Percentiles rank a stretch among this genome's conserved stretches.
phyloP scores from a whole-genome alignment of 2,888 invertebrate genomes.

The Falcaria lacertinaria region DNA sequence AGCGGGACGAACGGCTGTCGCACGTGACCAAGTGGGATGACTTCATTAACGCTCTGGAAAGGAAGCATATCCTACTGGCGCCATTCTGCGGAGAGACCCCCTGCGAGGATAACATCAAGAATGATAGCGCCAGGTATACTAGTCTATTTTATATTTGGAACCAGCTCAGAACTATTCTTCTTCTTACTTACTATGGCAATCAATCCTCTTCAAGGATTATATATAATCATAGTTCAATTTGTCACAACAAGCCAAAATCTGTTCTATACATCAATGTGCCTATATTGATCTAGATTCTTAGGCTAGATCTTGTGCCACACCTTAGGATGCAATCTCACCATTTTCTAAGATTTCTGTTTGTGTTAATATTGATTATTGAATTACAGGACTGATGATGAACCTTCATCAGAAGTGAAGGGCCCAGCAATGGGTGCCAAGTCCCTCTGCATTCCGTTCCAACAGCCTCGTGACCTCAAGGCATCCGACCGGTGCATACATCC shows the following conservation, averaged over 20 bases:
- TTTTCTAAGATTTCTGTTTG: too few relatives aligned
- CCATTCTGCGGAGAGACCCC: conserved; percentile 95
- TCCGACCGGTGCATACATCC: conserved; percentile 92
- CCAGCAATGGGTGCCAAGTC: conserved; percentile 99
- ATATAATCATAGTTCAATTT: too few relatives aligned
- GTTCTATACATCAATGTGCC: too few relatives aligned
- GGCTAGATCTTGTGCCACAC: too few relatives aligned
- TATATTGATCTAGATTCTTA: too few relatives aligned
- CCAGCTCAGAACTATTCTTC: too few relatives aligned
- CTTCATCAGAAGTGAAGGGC: conserved; percentile 84
- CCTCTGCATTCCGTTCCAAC: conserved; percentile 97
- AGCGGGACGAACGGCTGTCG: conserved; percentile 87
- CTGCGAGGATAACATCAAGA: conserved; percentile 98
- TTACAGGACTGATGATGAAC: conserved; percentile 81
- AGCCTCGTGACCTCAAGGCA: conserved; percentile 82
- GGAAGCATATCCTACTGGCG: conserved; percentile 93
- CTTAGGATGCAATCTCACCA: too few relatives aligned
- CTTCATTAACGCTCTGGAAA: conserved; percentile 89
- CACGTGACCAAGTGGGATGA: conserved; percentile 88
- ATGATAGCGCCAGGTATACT: conserved; percentile 93
- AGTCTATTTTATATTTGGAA: too few relatives aligned
- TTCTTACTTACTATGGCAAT: too few relatives aligned
- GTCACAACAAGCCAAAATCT: too few relatives aligned
- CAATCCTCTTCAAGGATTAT: too few relatives aligned
- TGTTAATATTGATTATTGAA: conserved; percentile 19